Evolutionary conservation across 2,113 vertebrate species (phyloP).

Genomic region (Sinocyclocheilus grahami): DNA sequence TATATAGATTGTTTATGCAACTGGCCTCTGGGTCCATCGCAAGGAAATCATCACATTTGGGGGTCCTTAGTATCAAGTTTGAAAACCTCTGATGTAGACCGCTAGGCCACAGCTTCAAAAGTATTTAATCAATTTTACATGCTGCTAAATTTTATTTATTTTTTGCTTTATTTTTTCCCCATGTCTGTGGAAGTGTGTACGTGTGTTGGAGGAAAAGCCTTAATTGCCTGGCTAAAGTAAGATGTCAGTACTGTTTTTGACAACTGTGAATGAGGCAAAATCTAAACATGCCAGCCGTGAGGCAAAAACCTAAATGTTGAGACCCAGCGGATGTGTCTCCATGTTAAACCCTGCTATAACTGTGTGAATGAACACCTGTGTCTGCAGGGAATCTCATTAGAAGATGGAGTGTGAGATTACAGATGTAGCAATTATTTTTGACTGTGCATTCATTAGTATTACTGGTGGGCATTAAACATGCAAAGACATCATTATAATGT

Average conservation of each 20-base stretch:
- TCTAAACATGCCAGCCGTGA: constrained; percentile 35
- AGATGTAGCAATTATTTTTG: constrained; percentile 14
- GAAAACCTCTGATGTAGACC: not conserved
- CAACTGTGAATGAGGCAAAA: constrained; percentile 38
- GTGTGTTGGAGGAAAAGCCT: not conserved
- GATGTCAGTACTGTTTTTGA: constrained; percentile 20
- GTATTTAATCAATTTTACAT: not conserved
- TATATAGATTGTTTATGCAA: no score
- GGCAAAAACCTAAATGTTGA: constrained; percentile 21
- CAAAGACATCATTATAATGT: not conserved
- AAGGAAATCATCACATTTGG: no score
- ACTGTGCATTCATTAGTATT: not conserved
- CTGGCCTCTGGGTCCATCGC: not conserved
- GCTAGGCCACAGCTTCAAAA: not conserved
- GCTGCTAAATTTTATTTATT: not conserved
- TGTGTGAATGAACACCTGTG: constrained; percentile 7
- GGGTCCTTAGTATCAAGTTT: not conserved
- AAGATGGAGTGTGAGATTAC: not conserved
- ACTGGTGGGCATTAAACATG: not conserved
- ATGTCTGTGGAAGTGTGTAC: not conserved
- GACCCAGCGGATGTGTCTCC: not conserved
- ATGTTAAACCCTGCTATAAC: constrained; percentile 15
- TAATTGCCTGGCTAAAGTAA: constrained; percentile 9
- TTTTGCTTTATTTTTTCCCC: not conserved
- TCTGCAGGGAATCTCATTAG: not conserved